Percentiles rank a stretch among this genome's conserved stretches.
These are phyloP conservation scores for Blastobasis adustella DNA, from an alignment of 2,888 invertebrate genomes.

Conservation along the genomic window DNA sequence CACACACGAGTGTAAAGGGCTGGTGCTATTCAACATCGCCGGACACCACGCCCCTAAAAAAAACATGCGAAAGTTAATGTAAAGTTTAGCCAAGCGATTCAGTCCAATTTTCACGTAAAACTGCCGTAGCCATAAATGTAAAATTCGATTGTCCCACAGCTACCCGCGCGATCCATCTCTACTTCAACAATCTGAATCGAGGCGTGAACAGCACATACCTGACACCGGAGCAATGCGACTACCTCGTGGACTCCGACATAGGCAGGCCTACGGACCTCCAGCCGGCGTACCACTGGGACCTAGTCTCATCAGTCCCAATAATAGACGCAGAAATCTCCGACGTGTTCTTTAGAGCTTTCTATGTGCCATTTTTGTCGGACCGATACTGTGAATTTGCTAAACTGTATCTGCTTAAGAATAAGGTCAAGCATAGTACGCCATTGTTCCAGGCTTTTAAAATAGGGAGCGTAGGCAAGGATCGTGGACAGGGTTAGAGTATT, in stretches of 20 bases:
- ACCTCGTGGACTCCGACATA: slow-evolving; percentile 87
- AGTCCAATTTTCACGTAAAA: too few relatives aligned
- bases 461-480: background rate
- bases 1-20: too few relatives aligned
- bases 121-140: too few relatives aligned
- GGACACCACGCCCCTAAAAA: too few relatives aligned
- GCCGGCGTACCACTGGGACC: slow-evolving; percentile 89
- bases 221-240: slow-evolving; percentile 85
- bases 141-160: slow-evolving; percentile 27
- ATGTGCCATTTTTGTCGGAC: slow-evolving; percentile 84
- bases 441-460: too few relatives aligned
- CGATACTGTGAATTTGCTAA: slow-evolving; percentile 80
- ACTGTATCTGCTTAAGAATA: slow-evolving; percentile 81
- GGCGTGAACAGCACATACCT: slow-evolving; percentile 87
- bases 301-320: slow-evolving; percentile 82
- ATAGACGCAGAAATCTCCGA: slow-evolving; percentile 84
- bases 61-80: too few relatives aligned
- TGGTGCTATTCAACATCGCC: too few relatives aligned
- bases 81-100: too few relatives aligned
- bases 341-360: slow-evolving; percentile 87
- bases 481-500: background rate
- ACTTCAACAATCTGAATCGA: slow-evolving; percentile 94
- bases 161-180: slow-evolving; percentile 80
- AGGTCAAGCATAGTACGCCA: slow-evolving; percentile 14
- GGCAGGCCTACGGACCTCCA: slow-evolving; percentile 80